Evolutionary conservation across 2,888 invertebrate species (phyloP).

Genomic region (Heliconius ethilla): DNA sequence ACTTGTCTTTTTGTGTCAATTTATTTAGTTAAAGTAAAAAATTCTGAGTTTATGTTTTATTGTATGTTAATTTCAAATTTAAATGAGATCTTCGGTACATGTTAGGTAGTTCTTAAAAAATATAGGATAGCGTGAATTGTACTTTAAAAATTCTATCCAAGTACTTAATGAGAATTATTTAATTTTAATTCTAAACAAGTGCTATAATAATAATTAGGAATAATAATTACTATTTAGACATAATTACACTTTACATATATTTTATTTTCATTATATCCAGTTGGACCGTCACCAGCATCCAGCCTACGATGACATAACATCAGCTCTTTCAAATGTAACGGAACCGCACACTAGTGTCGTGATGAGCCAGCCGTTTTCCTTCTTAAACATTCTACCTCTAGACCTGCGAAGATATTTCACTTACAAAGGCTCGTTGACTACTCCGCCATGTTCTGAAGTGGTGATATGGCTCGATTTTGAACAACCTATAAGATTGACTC

Average conservation of each 20-base stretch:
- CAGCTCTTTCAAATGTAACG: conserved; percentile 79
- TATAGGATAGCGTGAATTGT: too few relatives aligned
- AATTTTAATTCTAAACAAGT: too few relatives aligned
- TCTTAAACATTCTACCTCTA: conserved; percentile 79
- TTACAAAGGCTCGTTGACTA: conserved; percentile 92
- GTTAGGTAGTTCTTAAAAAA: too few relatives aligned
- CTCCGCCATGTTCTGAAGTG: conserved; percentile 92
- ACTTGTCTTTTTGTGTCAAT: too few relatives aligned
- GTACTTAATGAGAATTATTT: too few relatives aligned
- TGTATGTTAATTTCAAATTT: too few relatives aligned
- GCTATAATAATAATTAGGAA: too few relatives aligned
- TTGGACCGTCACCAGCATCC: conserved; percentile 77
- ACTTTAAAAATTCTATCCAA: too few relatives aligned
- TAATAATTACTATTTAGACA: not conserved
- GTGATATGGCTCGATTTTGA: conserved; percentile 93
- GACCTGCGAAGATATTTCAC: conserved; percentile 88
- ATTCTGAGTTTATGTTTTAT: too few relatives aligned
- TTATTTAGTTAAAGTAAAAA: too few relatives aligned
- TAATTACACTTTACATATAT: not conserved
- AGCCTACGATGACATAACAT: conserved; percentile 83
- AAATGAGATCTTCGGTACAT: too few relatives aligned
- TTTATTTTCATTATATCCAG: conserved; percentile 53
- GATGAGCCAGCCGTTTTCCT: conserved; percentile 76
- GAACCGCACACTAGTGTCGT: conserved; percentile 76
- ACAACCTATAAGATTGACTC: conserved; percentile 85